phyloP scores from a whole-genome alignment of 2,888 invertebrate genomes.

The Drosophila maculinotata region DNA sequence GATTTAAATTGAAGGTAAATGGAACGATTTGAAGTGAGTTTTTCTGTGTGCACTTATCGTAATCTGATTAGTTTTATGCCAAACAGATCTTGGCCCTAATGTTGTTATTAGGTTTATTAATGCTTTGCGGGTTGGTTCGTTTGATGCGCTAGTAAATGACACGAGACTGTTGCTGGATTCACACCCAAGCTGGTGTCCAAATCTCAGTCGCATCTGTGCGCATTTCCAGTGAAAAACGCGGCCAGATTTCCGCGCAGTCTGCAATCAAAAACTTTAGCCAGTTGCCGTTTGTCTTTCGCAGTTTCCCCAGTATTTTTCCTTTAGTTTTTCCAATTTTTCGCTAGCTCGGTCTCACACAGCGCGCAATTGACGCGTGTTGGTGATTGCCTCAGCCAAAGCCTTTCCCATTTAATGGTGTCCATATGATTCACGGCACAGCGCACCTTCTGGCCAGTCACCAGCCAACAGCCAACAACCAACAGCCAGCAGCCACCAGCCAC shows the following conservation, averaged over 20 bases:
- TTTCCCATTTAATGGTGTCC: constrained; percentile 81
- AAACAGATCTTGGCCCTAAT: constrained; percentile 68
- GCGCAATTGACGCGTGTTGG: constrained; percentile 79
- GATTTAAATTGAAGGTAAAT: too few species aligned
- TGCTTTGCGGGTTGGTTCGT: constrained; percentile 53
- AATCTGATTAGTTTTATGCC: constrained; percentile 76
- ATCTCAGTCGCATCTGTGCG: constrained; percentile 48
- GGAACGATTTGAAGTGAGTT: too few species aligned
- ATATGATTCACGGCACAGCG: constrained; percentile 80
- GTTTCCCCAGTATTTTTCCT: constrained; percentile 45
- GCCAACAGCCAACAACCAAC: constrained; percentile 18
- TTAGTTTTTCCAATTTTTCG: constrained; percentile 22
- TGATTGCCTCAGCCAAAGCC: constrained; percentile 69
- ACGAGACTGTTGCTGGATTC: constrained; percentile 42
- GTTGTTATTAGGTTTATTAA: constrained; percentile 78
- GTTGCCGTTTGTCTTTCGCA: constrained; percentile 32
- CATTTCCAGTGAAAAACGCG: constrained; percentile 66
- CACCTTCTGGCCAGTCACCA: constrained; percentile 52
- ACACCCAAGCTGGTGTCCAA: constrained; percentile 51
- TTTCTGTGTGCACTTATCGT: constrained; percentile 76
- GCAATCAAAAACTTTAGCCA: constrained; percentile 44
- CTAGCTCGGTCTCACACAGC: constrained; percentile 69
- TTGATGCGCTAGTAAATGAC: constrained; percentile 52
- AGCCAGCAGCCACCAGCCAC: constrained; percentile 19
- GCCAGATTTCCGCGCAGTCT: constrained; percentile 44